Evolutionary conservation across 2,113 vertebrate species (phyloP).

Genomic region (Thinocorus orbignyianus): DNA sequence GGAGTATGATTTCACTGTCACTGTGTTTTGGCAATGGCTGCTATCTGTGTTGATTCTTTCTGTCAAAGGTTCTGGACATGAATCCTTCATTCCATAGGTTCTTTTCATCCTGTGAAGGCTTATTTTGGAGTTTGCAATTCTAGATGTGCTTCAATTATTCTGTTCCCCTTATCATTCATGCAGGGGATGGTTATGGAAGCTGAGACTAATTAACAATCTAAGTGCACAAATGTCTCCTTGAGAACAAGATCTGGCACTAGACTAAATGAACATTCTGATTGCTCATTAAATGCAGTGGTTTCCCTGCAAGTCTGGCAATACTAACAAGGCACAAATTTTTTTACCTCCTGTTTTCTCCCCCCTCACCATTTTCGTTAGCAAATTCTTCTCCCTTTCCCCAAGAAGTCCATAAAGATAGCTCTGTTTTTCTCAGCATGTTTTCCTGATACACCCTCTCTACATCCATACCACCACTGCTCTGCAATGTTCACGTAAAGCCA

Average conservation of each 20-base stretch:
- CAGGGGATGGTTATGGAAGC: constrained; percentile 14
- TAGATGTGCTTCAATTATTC: not conserved
- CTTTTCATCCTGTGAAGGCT: not conserved
- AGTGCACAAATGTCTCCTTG: constrained; percentile 9
- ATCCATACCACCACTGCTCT: not conserved
- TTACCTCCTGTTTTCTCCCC: not conserved
- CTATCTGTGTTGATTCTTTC: not conserved
- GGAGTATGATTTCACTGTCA: not conserved
- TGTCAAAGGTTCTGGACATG: not conserved
- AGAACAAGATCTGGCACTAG: constrained; percentile 59
- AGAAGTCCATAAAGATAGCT: accelerated
- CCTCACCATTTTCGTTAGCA: not conserved
- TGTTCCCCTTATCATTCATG: not conserved
- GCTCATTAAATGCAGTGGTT: constrained; percentile 48
- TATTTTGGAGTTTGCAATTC: constrained; percentile 25
- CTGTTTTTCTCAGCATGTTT: not conserved
- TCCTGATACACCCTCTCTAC: not conserved
- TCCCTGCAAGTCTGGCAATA: not conserved
- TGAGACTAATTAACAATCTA: constrained; percentile 51
- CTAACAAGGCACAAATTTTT: not conserved
- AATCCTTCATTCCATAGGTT: not conserved
- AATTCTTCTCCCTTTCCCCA: not conserved
- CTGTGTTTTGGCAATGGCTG: not conserved
- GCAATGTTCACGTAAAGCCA: accelerated
- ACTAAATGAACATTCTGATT: constrained; percentile 61